Conservation (phyloP, 2,113 vertebrate species). For the Oxyruncus cristatus region DNA sequence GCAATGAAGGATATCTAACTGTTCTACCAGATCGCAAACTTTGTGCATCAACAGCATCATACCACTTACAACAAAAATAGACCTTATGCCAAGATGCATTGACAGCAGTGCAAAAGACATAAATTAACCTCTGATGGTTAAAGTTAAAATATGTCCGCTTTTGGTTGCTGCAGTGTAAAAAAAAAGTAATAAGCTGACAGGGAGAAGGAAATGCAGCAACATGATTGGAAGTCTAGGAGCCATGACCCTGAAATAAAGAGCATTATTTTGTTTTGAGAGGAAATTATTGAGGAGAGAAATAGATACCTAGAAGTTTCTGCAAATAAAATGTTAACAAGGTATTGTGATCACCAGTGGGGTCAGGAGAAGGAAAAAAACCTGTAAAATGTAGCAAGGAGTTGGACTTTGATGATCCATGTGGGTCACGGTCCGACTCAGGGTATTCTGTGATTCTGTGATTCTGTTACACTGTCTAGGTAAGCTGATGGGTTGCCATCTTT, state of each 20-base stretch:
- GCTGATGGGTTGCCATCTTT: not conserved
- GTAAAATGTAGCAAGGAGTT: not conserved
- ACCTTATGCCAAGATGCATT: not conserved
- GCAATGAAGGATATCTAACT: not conserved
- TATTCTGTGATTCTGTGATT: not conserved
- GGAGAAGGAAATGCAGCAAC: not conserved
- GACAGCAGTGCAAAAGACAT: not conserved
- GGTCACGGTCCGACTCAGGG: not conserved
- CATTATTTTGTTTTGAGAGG: not conserved
- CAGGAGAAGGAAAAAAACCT: not conserved
- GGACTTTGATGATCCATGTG: not conserved
- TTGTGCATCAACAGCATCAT: fast-evolving
- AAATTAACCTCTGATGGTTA: not conserved
- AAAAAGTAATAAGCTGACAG: not conserved
- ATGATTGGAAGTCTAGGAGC: not conserved
- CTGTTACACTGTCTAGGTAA: not conserved
- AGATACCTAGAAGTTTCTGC: not conserved
- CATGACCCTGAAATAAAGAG: not conserved
- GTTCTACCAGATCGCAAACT: not conserved
- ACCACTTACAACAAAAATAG: not conserved
- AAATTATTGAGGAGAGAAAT: not conserved
- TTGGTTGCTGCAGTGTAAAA: not conserved
- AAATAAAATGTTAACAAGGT: not conserved
- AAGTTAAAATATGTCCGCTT: not conserved
- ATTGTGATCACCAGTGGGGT: not conserved